Conservation (phyloP, 2,113 vertebrate species). For the Thunnus thynnus region DNA sequence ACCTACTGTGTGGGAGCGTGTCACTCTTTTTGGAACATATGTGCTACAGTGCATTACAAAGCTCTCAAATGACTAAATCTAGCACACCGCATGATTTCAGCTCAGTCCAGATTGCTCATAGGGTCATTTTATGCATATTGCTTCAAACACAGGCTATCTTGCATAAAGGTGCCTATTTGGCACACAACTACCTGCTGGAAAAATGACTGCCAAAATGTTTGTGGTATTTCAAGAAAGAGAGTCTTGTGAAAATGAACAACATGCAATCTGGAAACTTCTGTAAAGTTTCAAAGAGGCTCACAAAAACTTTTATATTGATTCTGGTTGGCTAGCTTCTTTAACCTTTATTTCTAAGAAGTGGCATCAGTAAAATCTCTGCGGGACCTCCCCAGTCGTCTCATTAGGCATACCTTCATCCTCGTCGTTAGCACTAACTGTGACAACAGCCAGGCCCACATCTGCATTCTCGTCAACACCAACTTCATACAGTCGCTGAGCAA, state of each 20-base stretch:
- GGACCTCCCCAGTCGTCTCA: conserved; percentile 16
- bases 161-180: conserved; percentile 39
- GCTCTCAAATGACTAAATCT: conserved; percentile 74
- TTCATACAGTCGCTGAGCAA: conserved; percentile 88
- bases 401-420: conserved; percentile 89
- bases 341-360: conserved; percentile 42
- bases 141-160: conserved; percentile 38
- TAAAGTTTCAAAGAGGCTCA: conserved; percentile 39
- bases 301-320: conserved; percentile 35
- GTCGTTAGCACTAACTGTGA: conserved; percentile 89
- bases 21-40: conserved; percentile 82
- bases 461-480: conserved; percentile 89
- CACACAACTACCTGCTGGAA: conserved; percentile 8
- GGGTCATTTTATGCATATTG: conserved; percentile 57
- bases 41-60: conserved; percentile 73
- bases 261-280: conserved; percentile 4
- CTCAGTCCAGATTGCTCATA: conserved; percentile 54
- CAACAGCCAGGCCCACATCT: conserved; percentile 87
- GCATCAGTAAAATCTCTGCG: conserved; percentile 31
- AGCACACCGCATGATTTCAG: conserved; percentile 64
- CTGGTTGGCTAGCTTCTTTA: conserved; percentile 36
- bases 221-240: conserved; percentile 30
- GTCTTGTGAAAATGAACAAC: conserved; percentile 18
- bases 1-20: conserved; percentile 82
- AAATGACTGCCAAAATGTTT: conserved; percentile 44